Base-by-base conservation (phyloP, 2,888 invertebrate genomes). In the Cataglyphis altisquamis region DNA sequence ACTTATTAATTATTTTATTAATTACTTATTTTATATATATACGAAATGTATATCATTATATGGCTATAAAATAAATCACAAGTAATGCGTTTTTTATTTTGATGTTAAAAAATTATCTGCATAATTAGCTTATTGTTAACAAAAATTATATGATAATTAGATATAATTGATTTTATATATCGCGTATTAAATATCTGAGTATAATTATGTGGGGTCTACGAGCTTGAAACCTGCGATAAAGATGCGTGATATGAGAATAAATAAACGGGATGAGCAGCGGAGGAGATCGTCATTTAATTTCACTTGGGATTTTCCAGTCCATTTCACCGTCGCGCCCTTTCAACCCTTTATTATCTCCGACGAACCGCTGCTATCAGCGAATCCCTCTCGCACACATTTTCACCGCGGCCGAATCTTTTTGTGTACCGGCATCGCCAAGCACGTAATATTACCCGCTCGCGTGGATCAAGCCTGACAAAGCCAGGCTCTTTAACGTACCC, bases 371-470 rank as follows among this genome's bases (percentile, higher is more conserved):
- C 25, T 55, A 77, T 67, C 67, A 52, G 36, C 39, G 9, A 39
- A 15, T 52, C 41, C 18, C 67, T 67, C 21, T 72, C 73, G 32
- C 32, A 10, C 39, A 73, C 39, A 73, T 32, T 21, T 70, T 36
- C 25, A n/a, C 45, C 29, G 25, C 60, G 45, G 21, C 21, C 41
- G 57, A 73, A 78, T 80, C 45, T 73, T 73, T 72, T 78, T 78
- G 5, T 21, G 12, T 41, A 10, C n/a, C 10, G 15, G 45, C 18
- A 21, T 72, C 55, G 52, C 10, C 41, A 32, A 8, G 41, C 45
- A 60, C 39, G 67, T 68, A 57, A 77, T 55, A 25, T 55, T 29
- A 52, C 6, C 48, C 8, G 12, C 60, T 62, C 25, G 15, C 36
- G 1, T 32, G 52, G 48, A 52, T 36, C 64, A 55, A 36, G 55